Conservation (phyloP, 2,797 vertebrate species). For the Sciurus vulgaris region DNA sequence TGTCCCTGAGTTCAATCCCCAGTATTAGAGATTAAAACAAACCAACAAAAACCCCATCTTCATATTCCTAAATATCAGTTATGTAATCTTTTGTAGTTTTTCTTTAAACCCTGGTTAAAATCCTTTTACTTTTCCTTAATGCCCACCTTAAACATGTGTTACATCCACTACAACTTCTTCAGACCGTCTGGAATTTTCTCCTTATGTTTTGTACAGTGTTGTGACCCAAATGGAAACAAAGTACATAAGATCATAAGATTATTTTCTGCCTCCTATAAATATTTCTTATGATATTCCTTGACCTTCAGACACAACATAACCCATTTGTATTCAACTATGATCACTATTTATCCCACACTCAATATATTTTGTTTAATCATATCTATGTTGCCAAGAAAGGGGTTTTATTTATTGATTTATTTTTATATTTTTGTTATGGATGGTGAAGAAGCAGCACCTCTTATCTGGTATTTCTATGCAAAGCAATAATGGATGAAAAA, state of each 20-base stretch:
- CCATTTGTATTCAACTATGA: conserved; percentile 21
- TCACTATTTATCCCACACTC: conserved; percentile 5
- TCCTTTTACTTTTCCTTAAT: conserved; percentile 50
- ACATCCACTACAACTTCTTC: not conserved
- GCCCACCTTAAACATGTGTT: conserved; percentile 24
- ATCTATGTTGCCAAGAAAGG: conserved; percentile 62
- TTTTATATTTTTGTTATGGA: not conserved
- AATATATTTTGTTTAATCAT: conserved; percentile 37
- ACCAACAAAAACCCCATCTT: not conserved
- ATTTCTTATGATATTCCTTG: not conserved
- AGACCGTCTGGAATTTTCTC: conserved; percentile 51
- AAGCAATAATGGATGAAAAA: conserved; percentile 62
- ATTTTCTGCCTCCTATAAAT: conserved; percentile 61
- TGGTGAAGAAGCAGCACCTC: conserved; percentile 48
- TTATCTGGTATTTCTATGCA: conserved; percentile 54
- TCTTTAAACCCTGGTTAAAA: conserved; percentile 64
- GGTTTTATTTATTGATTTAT: not conserved
- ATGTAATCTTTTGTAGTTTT: not conserved
- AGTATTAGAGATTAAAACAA: no score
- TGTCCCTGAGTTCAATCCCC: no score
- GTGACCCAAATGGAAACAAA: conserved; percentile 50
- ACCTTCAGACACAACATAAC: conserved; percentile 25
- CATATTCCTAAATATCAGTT: conserved; percentile 37
- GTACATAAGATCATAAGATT: not conserved
- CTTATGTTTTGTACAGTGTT: not conserved